Percentiles rank a stretch among this genome's conserved stretches.
Conservation (phyloP, 2,113 vertebrate species). For the Sorex fumeus region DNA sequence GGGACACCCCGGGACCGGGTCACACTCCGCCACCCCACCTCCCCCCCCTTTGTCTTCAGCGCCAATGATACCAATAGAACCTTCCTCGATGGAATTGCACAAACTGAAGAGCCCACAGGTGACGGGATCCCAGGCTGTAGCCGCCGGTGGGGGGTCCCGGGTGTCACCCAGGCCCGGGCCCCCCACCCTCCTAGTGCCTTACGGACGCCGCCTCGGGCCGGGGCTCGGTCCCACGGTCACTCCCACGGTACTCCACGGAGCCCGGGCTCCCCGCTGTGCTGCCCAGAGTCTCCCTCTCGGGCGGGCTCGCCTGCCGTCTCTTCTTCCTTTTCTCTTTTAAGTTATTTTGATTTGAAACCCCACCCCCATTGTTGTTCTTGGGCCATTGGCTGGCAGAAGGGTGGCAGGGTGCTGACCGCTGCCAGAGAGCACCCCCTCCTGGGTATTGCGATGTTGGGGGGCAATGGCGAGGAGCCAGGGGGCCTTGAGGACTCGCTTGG, state of each 20-base stretch:
- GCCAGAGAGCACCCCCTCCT: background rate
- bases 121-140: constrained; percentile 92
- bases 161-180: constrained; percentile 89
- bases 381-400: constrained; percentile 72
- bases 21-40: constrained; percentile 90
- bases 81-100: constrained; percentile 95
- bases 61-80: constrained; percentile 94
- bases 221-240: constrained; percentile 87
- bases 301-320: constrained; percentile 24
- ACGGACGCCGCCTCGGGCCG: constrained; percentile 93
- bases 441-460: constrained; percentile 56
- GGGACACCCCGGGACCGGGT: constrained; percentile 93
- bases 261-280: constrained; percentile 55
- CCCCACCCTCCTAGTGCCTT: constrained; percentile 99
- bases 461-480: constrained; percentile 27
- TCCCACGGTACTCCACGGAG: constrained; percentile 91
- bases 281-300: constrained; percentile 75
- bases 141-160: constrained; percentile 87
- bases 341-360: background rate
- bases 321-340: constrained; percentile 3
- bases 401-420: constrained; percentile 41
- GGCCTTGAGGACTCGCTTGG: background rate
- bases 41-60: constrained; percentile 89
- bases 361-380: constrained; percentile 45
- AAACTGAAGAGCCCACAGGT: constrained; percentile 92